Evolutionary conservation across 2,888 invertebrate genomes (phyloP), one percentile per base, ranked within the genome.

Genomic region (Aromia moschata): DNA sequence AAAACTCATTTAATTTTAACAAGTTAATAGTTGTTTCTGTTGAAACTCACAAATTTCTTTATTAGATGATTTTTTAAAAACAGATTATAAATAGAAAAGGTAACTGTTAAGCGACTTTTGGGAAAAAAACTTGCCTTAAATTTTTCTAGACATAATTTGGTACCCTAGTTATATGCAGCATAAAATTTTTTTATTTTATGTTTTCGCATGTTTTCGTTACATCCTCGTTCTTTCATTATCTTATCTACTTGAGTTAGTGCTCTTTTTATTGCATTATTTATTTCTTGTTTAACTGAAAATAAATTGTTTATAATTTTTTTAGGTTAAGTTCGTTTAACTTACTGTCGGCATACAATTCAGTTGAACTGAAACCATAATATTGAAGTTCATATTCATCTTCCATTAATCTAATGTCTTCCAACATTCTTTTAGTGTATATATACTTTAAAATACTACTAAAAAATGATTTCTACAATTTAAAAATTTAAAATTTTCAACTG

Each of bases 331-430:
- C 12, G 37, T 9, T 37, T 44, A 36, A 47, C 58, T 57, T 52
- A 65, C 65, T 54, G 17, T 60, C 60, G 20, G 46, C 47, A 7
- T 37, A 37, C 7, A 65, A 51, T 20, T 60, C 49, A 9, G 58
- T 60, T 18, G 62, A 51, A 47, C 62, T 60, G 30, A 65, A 62
- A 2, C 58, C 65, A 52, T 54, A 65, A 46, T 58, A 60, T 16
- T 65, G 65, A 33, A 54, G 58, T 37, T 65, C 65, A 17, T 60
- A 65, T 54, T 62, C 62, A 45, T 65, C 65, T 17, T 56, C 44
- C 18, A 15, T 38, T 41, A 65, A 45, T 49, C 53, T 56, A 17
- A 43, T 37, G 10, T 53, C 46, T n/a, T 47, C 53, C 5, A 25
- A 36, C 49, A 53, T 60, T 17, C 31, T 46, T n/a, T n/a, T n/a